phyloP scores from a whole-genome alignment of 2,113 vertebrate genomes.

The Xenus cinereus region DNA sequence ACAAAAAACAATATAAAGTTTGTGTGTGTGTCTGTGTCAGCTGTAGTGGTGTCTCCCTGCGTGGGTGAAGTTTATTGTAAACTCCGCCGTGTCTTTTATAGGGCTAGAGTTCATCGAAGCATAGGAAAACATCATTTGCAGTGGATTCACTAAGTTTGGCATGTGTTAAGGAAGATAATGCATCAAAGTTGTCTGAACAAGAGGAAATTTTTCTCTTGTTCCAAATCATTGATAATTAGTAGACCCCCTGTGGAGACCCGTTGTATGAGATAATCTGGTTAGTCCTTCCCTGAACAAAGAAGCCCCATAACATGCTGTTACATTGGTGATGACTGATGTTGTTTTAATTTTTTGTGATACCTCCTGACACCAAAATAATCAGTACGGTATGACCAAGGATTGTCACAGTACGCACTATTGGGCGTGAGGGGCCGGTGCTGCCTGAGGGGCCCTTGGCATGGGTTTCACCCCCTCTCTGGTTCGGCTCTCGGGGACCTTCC shows the following conservation, averaged over 20 bases:
- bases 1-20: background rate
- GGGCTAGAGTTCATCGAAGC: background rate
- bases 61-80: background rate
- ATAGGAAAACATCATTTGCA: background rate
- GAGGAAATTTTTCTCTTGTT: background rate
- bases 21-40: background rate
- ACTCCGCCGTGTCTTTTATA: background rate
- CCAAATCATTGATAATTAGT: background rate
- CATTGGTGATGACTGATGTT: background rate
- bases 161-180: background rate
- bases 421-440: background rate
- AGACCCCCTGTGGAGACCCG: rapidly evolving
- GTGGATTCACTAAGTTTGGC: background rate
- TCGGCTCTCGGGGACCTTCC: background rate
- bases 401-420: background rate
- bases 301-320: background rate
- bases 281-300: background rate
- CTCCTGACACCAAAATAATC: background rate
- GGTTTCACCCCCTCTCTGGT: background rate
- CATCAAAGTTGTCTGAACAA: background rate
- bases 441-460: background rate
- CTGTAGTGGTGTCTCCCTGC: background rate
- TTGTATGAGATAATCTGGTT: background rate
- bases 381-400: background rate
- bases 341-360: background rate